Conservation (phyloP, 2,797 vertebrate genomes). For the Zonotrichia albicollis region DNA sequence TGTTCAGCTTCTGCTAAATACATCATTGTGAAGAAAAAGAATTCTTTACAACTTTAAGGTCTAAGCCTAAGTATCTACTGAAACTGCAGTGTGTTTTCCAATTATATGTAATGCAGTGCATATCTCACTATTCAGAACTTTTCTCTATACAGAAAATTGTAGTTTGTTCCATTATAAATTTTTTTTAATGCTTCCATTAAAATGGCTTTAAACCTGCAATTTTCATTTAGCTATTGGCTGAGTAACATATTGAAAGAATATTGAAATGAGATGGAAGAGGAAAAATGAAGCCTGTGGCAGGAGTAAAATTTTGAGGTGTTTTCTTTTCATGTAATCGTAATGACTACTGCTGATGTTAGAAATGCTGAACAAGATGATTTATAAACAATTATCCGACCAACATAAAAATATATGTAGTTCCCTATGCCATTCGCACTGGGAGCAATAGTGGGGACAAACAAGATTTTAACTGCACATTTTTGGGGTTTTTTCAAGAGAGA, state of each 20-base stretch:
- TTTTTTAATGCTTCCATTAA: background rate
- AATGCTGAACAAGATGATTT: background rate
- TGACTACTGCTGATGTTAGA: background rate
- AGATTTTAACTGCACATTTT: background rate
- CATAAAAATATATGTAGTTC: background rate
- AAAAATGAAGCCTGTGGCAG: background rate
- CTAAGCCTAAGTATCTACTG: background rate
- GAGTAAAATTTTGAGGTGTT: background rate
- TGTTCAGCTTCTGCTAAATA: background rate
- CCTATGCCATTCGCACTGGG: background rate
- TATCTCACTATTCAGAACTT: background rate
- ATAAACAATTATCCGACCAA: background rate
- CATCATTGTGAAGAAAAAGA: background rate
- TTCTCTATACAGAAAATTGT: background rate
- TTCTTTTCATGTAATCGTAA: background rate
- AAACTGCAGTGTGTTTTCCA: background rate
- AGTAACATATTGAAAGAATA: background rate
- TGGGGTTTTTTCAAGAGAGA: background rate
- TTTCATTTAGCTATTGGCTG: background rate
- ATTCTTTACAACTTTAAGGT: background rate
- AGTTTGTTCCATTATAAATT: background rate
- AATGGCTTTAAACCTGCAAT: background rate
- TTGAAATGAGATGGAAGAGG: background rate
- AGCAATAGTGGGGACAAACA: background rate
- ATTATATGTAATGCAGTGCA: background rate